These are phyloP conservation scores for Myrmecobius fasciatus DNA, from an alignment of 2,113 vertebrate species.

Conservation along the genomic window DNA sequence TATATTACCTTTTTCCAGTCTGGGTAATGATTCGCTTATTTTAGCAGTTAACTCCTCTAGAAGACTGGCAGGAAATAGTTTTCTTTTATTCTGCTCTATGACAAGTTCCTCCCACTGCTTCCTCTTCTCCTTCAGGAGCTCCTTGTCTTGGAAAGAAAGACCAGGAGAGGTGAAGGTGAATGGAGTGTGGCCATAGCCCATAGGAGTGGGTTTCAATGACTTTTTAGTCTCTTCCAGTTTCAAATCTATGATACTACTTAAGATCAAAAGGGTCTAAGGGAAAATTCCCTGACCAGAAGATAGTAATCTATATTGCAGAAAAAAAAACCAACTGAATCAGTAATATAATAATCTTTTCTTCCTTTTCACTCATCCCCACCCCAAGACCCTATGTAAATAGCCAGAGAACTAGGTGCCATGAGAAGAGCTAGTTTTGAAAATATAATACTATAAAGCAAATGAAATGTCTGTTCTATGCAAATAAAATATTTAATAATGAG, in stretches of 20 bases:
- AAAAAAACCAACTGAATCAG: neutral
- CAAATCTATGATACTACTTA: neutral
- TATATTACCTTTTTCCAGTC: too few species aligned
- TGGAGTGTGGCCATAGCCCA: too few species aligned
- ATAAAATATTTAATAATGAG: neutral
- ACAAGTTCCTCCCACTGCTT: too few species aligned
- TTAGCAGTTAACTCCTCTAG: too few species aligned
- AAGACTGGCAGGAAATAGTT: too few species aligned
- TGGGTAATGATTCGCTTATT: too few species aligned
- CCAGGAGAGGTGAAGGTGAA: too few species aligned
- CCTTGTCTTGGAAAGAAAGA: too few species aligned
- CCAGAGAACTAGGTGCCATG: neutral
- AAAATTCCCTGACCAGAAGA: neutral
- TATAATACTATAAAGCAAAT: neutral
- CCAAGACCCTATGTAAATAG: neutral
- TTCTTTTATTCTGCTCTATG: too few species aligned
- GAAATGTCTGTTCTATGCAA: neutral
- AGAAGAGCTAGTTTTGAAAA: neutral
- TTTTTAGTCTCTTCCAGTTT: neutral
- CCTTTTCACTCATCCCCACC: neutral
- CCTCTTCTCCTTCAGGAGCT: too few species aligned
- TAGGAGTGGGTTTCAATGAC: too few species aligned
- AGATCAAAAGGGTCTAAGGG: neutral
- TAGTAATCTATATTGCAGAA: neutral
- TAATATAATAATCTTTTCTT: neutral